Evolutionary conservation across 2,113 vertebrate genomes (phyloP), one percentile per base, ranked within the genome.

Genomic region (Bagarius yarrelli): DNA sequence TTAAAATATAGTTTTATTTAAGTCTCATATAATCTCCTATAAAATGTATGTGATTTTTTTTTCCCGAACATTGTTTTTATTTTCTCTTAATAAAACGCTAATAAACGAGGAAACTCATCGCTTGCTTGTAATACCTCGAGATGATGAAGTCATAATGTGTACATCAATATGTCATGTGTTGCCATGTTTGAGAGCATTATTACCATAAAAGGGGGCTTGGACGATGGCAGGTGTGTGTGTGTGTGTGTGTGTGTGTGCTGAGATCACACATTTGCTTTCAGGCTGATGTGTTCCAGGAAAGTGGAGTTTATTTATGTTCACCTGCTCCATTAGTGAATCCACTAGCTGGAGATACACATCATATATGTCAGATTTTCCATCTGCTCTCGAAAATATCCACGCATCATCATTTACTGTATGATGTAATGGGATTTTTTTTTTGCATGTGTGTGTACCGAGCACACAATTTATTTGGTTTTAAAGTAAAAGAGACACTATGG

Each of bases 201-300:
- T n/a, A n/a, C 4, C 25, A 2, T 71, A 25, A 52, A 52, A 52
- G 2, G 1, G 0, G n/a, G n/a, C 3, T 47, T 30, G 67, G n/a
- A 25, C 1, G 67, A 18, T 47, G 66, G 66, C 4, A 15, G n/a
- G n/a, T n/a, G n/a, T n/a, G n/a, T n/a, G n/a, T n/a, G n/a, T n/a
- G n/a, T n/a, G n/a, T n/a, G n/a, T n/a, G n/a, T n/a, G 67, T 25
- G 67, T 30, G 16, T 18, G 69, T 71, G 15, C 69, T 52, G 44
- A 71, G 69, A 19, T 15, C 3, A 8, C 69, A 52, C 21, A 30
- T 79, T 56, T 34, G 5, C 4, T 27, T 79, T 57, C 77, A 70
- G 63, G n/a, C 34, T 69, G 64, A 79, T 79, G 53, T 57, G 21
- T 79, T 79, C 77, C 53, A 67, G 77, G 66, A 70, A 69, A 79